A percentile compares a stretch with the other conserved stretches of the same genome.
Evolutionary conservation across 2,888 invertebrate genomes (phyloP).

Genomic region (Yponomeuta malinellus): DNA sequence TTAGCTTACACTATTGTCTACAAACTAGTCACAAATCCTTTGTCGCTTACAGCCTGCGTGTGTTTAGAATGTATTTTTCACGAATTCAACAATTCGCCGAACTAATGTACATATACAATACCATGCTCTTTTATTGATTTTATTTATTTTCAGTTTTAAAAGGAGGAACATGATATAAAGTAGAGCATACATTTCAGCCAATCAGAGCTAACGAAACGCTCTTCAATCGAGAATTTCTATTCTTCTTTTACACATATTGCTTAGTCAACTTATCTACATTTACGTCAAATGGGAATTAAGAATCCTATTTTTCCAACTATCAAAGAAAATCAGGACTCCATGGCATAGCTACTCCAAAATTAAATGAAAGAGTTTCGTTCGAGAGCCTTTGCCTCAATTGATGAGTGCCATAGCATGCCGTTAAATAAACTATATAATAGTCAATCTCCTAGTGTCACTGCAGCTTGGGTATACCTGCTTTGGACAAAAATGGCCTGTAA

Average conservation of each 20-base stretch:
- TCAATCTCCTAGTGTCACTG: too few species aligned
- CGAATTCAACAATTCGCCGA: not conserved
- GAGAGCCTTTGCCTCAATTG: too few species aligned
- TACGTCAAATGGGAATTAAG: too few species aligned
- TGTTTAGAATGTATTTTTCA: slow-evolving; percentile 37
- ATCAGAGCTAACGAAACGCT: not conserved
- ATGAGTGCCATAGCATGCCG: too few species aligned
- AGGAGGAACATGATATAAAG: not conserved
- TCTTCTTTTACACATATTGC: not conserved
- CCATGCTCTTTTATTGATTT: not conserved
- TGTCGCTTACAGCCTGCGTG: slow-evolving; percentile 68
- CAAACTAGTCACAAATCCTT: slow-evolving; percentile 70
- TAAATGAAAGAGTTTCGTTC: too few species aligned
- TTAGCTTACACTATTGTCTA: slow-evolving; percentile 47
- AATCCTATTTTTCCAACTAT: too few species aligned
- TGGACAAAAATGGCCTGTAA: too few species aligned
- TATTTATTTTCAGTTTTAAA: not conserved
- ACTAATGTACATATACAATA: not conserved
- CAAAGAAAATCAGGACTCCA: too few species aligned
- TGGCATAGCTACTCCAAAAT: too few species aligned
- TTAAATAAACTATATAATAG: too few species aligned
- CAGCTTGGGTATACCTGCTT: too few species aligned
- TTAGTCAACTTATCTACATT: not conserved
- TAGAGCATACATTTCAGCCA: not conserved
- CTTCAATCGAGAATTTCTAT: not conserved